Base-by-base conservation (phyloP, 2,113 vertebrate genomes). In the Colossoma macropomum region DNA sequence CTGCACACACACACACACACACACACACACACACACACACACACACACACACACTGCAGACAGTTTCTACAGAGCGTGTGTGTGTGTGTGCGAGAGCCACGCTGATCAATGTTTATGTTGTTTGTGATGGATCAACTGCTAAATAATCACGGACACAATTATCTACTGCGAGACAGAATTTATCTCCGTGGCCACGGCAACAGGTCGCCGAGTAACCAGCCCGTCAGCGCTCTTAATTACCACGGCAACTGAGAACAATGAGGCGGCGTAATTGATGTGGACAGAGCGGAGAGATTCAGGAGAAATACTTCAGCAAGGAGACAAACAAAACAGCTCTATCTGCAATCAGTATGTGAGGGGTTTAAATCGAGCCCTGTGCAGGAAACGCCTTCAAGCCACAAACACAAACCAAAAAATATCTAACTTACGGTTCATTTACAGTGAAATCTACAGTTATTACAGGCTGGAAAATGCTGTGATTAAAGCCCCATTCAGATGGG, bases 141-240 rank as follows among this genome's bases (percentile, higher is more conserved):
- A 83, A 83, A 88, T 85, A 87, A 88, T 87, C 75, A 84, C 84
- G 79, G 65, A 79, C 70, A 81, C 85, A 77, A 84, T 87, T 84
- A 85, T 79, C 85, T 70, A 45, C 17, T 38, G 11, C 27, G 28
- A n/a, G 50, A 30, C 60, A 56, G 63, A n/a, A 85, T 88, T 63
- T 80, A 75, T 86, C 78, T 27, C 38, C 10, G 28, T 62, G 52
- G 72, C 63, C 66, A 59, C 59, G 32, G 84, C 84, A 84, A 86
- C 86, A 79, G 73, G 81, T 86, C 76, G 15, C 38, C 4, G 34
- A 66, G 80, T 85, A 77, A 81, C 52, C 56, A 45, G 23, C 60
- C 59, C 52, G 60, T 80, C 78, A 82, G 60, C 32, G 11, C 73
- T 69, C 78, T 75, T 84, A 84, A 89, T 84, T 85, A 88, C 83